Percentiles rank a stretch among this genome's conserved stretches.
These are phyloP conservation scores for Drosophila pseudotakahashii DNA, from an alignment of 2,888 invertebrate species.

Conservation along the genomic window DNA sequence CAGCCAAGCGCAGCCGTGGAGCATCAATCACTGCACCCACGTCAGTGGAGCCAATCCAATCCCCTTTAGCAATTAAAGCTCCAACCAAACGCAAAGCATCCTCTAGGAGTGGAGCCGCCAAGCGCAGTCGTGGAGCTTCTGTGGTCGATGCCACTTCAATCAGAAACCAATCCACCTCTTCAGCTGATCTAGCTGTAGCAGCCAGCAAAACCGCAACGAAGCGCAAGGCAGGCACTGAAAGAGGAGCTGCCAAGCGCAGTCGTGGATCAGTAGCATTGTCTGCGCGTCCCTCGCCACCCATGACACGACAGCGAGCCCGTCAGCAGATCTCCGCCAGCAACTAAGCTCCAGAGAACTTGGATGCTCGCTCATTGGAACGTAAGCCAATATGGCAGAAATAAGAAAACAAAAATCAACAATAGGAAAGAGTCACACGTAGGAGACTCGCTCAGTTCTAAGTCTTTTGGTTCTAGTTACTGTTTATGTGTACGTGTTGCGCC, in stretches of 20 bases:
- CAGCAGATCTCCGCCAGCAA: constrained; percentile 73
- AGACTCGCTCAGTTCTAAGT: constrained; percentile 48
- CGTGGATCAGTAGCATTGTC: constrained; percentile 11
- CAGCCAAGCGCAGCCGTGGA: constrained; percentile 12
- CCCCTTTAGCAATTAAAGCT: constrained; percentile 6
- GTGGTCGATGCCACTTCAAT: constrained; percentile 5
- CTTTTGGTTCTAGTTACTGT: constrained; percentile 62
- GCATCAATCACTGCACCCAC: constrained; percentile 1
- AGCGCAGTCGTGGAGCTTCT: constrained; percentile 34
- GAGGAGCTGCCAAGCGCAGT: constrained; percentile 24
- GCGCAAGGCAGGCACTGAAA: constrained; percentile 17
- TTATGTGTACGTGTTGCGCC: constrained; percentile 30
- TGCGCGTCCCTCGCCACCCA: constrained; percentile 65
- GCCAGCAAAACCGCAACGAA: constrained; percentile 3
- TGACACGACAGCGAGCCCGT: constrained; percentile 74
- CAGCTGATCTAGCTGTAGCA: constrained; percentile 9
- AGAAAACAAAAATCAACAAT: constrained; percentile 22
- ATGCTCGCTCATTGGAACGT: constrained; percentile 36
- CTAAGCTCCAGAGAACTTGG: constrained; percentile 22
- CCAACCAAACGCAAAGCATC: constrained; percentile 29
- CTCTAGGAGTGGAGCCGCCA: constrained; percentile 5
- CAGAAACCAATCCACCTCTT: constrained; percentile 45
- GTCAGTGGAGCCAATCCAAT: neutral
- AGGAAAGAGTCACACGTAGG: constrained; percentile 17
- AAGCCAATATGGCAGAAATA: constrained; percentile 52